Conservation (phyloP, 2,113 vertebrate species). For the Sporophila hypoxantha region DNA sequence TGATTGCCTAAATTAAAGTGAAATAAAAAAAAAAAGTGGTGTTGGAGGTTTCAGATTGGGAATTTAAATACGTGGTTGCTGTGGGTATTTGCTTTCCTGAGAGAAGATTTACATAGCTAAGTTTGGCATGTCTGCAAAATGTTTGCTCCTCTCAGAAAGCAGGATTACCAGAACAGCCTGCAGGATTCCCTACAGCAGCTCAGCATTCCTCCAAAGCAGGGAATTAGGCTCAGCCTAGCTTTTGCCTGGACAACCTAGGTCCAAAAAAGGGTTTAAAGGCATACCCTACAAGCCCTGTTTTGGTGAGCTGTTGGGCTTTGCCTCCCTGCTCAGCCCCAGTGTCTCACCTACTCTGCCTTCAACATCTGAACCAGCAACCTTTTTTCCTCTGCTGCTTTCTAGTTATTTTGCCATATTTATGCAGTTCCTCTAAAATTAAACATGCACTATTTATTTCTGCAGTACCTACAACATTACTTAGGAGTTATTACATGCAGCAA, state of each 20-base stretch:
- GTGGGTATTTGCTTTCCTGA: not conserved
- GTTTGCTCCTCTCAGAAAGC: not conserved
- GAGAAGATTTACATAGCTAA: not conserved
- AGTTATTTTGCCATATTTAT: not conserved
- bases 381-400: not conserved
- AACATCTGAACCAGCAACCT: not conserved
- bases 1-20: not conserved
- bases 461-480: not conserved
- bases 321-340: not conserved
- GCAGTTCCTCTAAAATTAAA: not conserved
- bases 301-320: not conserved
- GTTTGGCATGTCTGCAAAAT: not conserved
- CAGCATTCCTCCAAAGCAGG: not conserved
- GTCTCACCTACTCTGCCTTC: not conserved
- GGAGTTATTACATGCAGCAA: not conserved
- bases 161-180: not conserved
- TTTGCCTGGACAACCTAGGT: not conserved
- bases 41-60: not conserved
- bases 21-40: not conserved
- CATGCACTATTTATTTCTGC: not conserved
- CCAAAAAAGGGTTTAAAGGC: not conserved
- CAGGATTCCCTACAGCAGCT: not conserved
- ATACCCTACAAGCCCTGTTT: not conserved
- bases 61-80: not conserved
- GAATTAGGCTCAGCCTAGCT: not conserved